phyloP scores from a whole-genome alignment of 2,113 vertebrate species.

The Morphnarchus princeps region DNA sequence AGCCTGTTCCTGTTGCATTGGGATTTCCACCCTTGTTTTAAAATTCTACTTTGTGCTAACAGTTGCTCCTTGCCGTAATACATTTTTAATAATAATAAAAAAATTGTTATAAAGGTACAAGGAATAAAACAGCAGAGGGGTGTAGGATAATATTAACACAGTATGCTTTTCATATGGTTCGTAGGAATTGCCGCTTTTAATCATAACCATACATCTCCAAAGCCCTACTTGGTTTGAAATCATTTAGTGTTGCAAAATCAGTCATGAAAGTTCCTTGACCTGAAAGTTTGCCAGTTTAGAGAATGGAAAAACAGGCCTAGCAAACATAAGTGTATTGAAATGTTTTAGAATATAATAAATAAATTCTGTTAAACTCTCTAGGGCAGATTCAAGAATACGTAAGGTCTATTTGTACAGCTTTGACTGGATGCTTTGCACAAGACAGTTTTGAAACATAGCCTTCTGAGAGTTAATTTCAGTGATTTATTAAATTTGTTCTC shows the following conservation, averaged over 20 bases:
- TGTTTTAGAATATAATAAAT: not conserved
- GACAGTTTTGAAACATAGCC: slow-evolving; percentile 5
- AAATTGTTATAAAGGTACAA: not conserved
- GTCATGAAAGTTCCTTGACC: slow-evolving; percentile 16
- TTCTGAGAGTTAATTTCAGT: slow-evolving; percentile 30
- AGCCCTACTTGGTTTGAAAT: slow-evolving; percentile 12
- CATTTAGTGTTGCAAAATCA: not conserved
- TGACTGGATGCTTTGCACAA: not conserved
- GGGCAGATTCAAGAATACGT: not conserved
- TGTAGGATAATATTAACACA: not conserved
- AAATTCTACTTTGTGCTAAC: slow-evolving; percentile 13
- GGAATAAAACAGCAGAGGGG: not conserved
- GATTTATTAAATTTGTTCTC: slow-evolving; percentile 58
- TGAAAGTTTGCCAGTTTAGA: slow-evolving; percentile 6
- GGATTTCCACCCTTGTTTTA: not conserved
- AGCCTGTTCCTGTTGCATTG: not conserved
- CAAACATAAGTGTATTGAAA: not conserved
- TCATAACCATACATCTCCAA: slow-evolving; percentile 10
- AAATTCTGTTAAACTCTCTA: not conserved
- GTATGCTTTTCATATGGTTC: not conserved
- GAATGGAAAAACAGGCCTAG: not conserved
- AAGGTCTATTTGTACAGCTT: not conserved
- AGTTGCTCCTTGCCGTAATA: not conserved
- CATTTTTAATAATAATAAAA: slow-evolving; percentile 34
- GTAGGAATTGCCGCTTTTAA: slow-evolving; percentile 1